Base-by-base conservation (phyloP, 2,888 invertebrate species). In the Andrena bucephala region DNA sequence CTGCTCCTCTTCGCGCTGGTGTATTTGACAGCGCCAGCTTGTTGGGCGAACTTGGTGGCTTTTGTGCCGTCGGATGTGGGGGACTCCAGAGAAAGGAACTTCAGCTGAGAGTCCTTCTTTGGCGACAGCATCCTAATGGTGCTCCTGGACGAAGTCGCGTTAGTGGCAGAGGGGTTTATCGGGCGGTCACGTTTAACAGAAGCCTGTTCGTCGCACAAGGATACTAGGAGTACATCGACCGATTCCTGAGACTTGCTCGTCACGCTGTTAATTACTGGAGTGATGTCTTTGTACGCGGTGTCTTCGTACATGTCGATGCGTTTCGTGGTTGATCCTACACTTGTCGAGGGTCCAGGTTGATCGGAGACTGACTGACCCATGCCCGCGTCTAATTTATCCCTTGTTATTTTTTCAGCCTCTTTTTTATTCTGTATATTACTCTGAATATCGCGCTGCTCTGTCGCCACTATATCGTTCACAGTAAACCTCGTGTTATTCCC, bases 41-140 rank as follows among this genome's bases (percentile, higher is more conserved):
- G 67, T n/a, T 54, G 42, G 16, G 1, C 63, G 20, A 52, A 10
- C 6, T 33, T 54, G 8, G 57, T 13, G 5, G 31, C 16, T 8
- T 13, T 10, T 0, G 2, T 3, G n/a, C 2, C 5, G 2, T 72
- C 27, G n/a, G 6, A 27, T 20, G 36, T 36, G 1, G 85, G 87
- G 0, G 81, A 79, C 1, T 79, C 79, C 6, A 70, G 48, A 1
- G 72, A 20, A 16, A 88, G 83, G 8, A 74, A 87, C 60, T 82
- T 85, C 7, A 87, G 65, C 65, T 87, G 88, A 2, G 87, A 86
- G 62, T 90, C 86, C 48, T 88, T 73, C 24, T 85, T 77, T 2
- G 89, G 78, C 5, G 88, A 83, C 7, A 88, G n/a, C n/a, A 90
- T 33, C 48, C 75, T 87, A n/a, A 82, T 54, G 5, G 10, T 8